Base-by-base conservation (phyloP, 1,140 invertebrate genomes). In the Drosophila gunungcola region DNA sequence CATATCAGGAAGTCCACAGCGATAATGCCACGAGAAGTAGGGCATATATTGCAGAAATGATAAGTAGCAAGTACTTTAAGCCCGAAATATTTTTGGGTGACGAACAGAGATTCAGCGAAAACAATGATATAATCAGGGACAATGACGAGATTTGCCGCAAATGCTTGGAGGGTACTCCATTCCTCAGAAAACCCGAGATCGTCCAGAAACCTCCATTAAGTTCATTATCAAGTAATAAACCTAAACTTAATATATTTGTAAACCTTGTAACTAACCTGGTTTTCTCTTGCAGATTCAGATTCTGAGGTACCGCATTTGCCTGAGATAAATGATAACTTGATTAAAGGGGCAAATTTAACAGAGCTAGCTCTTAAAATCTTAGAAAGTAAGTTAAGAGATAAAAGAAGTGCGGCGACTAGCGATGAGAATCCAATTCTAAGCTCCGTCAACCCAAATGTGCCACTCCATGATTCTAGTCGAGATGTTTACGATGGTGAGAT, bases 21-120 rank as follows among this genome's bases (percentile, higher is more conserved):
- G 62, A 70, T 43, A 92, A 80, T 7, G 93, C 93, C 4, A 91
- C 92, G 1, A 57, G 56, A 46, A 94, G 94, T 12, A 96, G 96
- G 9, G 96, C 96, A 13, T 97, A 97, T 91, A 93, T 97, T 12
- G 97, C 96, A 1, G 97, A 97, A 92, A 95, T 96, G 86, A 96
- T 97, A 73, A 95, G 96, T 36, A 94, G 94, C 67, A 92, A 94
- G 53, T 92, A 92, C 56, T 93, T 95, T 45, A 93, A 94, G 13
- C 86, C 93, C 0, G 94, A 95, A 78, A 92, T 96, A 52, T 95
- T 96, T 75, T 91, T 96, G n/a, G 95, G 95, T 0, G 95, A 96
- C 84, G 95, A 94, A 16, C 75, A 77, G 45, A 75, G 90, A 43
- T 91, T 91, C 32, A 63, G 73, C 13, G 74, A 89, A 41, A 78